Conservation (phyloP, 2,888 invertebrate genomes). For the Pseudococcus jackbeardsleyi region DNA sequence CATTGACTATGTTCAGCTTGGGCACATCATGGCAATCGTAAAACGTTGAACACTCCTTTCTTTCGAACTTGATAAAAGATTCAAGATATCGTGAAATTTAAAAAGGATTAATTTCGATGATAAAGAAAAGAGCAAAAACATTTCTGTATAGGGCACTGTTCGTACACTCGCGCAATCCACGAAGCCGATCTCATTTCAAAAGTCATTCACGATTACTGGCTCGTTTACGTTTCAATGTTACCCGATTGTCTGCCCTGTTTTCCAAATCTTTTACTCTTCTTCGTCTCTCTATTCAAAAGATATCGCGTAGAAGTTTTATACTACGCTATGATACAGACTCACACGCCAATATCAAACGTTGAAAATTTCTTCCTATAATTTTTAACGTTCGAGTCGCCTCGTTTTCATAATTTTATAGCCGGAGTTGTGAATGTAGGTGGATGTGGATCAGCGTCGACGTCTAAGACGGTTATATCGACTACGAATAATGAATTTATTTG, state of each 20-base stretch:
- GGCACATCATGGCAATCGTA: not conserved
- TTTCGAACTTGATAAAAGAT: slow-evolving; percentile 27
- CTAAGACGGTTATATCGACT: not conserved
- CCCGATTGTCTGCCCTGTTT: slow-evolving; percentile 13
- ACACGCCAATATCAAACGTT: not conserved
- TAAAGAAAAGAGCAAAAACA: slow-evolving; percentile 36
- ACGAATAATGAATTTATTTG: slow-evolving; percentile 18
- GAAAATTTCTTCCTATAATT: not conserved
- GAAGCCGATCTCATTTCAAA: slow-evolving; percentile 14
- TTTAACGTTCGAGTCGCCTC: not conserved
- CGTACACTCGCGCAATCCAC: not conserved
- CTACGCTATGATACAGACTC: not conserved
- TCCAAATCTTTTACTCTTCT: not conserved
- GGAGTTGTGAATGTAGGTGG: not conserved
- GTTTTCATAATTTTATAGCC: not conserved
- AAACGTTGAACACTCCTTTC: slow-evolving; percentile 21
- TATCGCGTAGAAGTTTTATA: slow-evolving; percentile 29
- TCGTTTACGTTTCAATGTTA: slow-evolving; percentile 37
- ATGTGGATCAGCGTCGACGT: not conserved
- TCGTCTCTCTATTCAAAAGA: slow-evolving; percentile 9
- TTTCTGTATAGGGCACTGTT: not conserved
- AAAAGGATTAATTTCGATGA: slow-evolving; percentile 40
- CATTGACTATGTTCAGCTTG: not conserved
- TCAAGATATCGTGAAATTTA: slow-evolving; percentile 29
- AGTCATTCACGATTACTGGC: slow-evolving; percentile 35